Conservation (phyloP, 2,888 invertebrate genomes). For the Chymomyza procnemis region DNA sequence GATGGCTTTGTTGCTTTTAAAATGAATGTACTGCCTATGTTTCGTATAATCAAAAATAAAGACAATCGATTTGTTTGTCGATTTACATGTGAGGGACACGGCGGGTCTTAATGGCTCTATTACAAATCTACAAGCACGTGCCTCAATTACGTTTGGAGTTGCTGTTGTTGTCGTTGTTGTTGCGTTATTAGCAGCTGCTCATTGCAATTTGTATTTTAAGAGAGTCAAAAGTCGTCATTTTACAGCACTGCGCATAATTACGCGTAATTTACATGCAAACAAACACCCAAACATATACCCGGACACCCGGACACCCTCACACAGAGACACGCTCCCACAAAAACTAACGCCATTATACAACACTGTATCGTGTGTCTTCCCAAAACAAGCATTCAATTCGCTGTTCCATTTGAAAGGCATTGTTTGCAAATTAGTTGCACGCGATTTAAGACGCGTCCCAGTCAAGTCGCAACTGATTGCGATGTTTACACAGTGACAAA, state of each 20-base stretch:
- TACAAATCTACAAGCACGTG: conserved; percentile 12
- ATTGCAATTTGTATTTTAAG: background rate
- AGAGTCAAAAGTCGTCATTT: background rate
- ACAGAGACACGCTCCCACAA: conserved; percentile 1
- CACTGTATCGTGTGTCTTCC: background rate
- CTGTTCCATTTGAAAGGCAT: conserved; percentile 7
- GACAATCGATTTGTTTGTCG: background rate
- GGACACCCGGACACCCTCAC: conserved; percentile 16
- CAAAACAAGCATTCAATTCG: conserved; percentile 3
- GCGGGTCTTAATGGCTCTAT: conserved; percentile 13
- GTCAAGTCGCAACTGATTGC: background rate
- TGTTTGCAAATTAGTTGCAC: conserved; percentile 47
- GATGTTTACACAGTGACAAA: no score
- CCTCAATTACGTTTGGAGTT: conserved; percentile 8
- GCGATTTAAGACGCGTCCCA: conserved; percentile 47
- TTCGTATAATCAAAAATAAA: conserved; percentile 2
- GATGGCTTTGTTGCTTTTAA: no score
- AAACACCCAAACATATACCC: conserved; percentile 13
- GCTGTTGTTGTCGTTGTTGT: no score
- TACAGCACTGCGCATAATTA: conserved; percentile 40
- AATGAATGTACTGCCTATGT: no score
- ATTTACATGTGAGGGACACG: background rate
- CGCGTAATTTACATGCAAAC: conserved; percentile 53
- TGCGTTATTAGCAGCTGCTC: background rate
- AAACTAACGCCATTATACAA: conserved; percentile 48